Conservation (phyloP, 2,797 vertebrate species). For the Melanotaenia maccullochi region DNA sequence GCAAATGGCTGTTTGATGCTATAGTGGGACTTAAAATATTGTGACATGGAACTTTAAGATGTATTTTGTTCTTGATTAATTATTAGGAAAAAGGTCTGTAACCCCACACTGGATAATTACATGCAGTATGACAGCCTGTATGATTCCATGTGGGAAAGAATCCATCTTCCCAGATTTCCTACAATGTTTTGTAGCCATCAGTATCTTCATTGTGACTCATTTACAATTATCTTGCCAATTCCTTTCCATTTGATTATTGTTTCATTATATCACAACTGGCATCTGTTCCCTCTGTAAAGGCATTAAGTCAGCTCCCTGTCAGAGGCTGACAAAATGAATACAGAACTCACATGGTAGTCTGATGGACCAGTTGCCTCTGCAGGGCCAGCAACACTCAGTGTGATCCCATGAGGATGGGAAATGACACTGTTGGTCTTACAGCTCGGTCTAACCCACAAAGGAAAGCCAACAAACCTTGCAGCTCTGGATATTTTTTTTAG, state of each 20-base stretch:
- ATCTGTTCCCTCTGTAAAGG: slow-evolving; percentile 40
- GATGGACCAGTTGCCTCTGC: slow-evolving; percentile 30
- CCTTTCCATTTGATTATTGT: slow-evolving; percentile 23
- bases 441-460: slow-evolving; percentile 41
- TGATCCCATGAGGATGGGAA: slow-evolving; percentile 33
- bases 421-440: slow-evolving; percentile 43
- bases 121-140: not conserved
- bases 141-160: not conserved
- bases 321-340: slow-evolving; percentile 33
- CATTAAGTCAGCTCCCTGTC: slow-evolving; percentile 38
- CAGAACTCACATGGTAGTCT: slow-evolving; percentile 14
- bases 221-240: slow-evolving; percentile 13
- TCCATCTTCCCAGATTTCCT: slow-evolving; percentile 7
- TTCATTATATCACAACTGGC: slow-evolving; percentile 17
- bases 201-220: slow-evolving; percentile 18
- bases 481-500: slow-evolving; percentile 15
- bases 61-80: not conserved
- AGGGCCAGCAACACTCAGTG: slow-evolving; percentile 53
- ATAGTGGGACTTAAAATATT: not conserved
- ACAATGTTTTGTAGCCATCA: not conserved
- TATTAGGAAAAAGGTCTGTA: not conserved
- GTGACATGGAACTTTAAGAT: not conserved
- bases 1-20: not conserved
- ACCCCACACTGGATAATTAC: not conserved
- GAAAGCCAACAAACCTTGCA: slow-evolving; percentile 18